These are phyloP conservation scores for Periophthalmus magnuspinnatus DNA, from an alignment of 2,797 vertebrate genomes.

Conservation along the genomic window DNA sequence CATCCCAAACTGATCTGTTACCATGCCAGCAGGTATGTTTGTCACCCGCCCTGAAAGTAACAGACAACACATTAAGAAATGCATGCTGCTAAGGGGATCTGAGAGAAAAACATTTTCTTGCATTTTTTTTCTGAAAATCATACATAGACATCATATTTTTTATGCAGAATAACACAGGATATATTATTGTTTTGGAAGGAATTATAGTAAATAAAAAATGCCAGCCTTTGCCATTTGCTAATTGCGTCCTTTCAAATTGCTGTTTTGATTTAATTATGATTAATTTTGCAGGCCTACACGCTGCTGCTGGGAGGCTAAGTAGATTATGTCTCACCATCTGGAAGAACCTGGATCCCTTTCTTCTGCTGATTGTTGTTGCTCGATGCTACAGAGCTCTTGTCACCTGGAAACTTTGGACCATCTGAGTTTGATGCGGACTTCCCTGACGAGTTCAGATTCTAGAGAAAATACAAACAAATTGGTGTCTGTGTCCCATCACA, in stretches of 20 bases:
- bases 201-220: too few species aligned
- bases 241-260: too few species aligned
- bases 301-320: too few species aligned
- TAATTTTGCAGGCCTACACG: too few species aligned
- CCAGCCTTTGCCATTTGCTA: too few species aligned
- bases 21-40: slow-evolving; percentile 99
- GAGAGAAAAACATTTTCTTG: too few species aligned
- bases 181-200: too few species aligned
- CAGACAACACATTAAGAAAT: slow-evolving; percentile 15
- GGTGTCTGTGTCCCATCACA: slow-evolving; percentile 55
- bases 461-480: background rate
- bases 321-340: slow-evolving; percentile 86
- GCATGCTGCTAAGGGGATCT: background rate
- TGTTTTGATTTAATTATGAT: too few species aligned
- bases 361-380: slow-evolving; percentile 95
- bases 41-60: slow-evolving; percentile 91
- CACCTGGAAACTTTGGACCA: slow-evolving; percentile 98
- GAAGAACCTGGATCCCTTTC: slow-evolving; percentile 99
- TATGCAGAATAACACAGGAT: too few species aligned
- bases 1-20: slow-evolving; percentile 99
- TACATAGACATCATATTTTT: too few species aligned
- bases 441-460: slow-evolving; percentile 98
- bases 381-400: slow-evolving; percentile 96
- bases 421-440: slow-evolving; percentile 95
- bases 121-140: too few species aligned